These are phyloP conservation scores for Nomada fabriciana DNA, from an alignment of 2,888 invertebrate genomes.

Conservation along the genomic window DNA sequence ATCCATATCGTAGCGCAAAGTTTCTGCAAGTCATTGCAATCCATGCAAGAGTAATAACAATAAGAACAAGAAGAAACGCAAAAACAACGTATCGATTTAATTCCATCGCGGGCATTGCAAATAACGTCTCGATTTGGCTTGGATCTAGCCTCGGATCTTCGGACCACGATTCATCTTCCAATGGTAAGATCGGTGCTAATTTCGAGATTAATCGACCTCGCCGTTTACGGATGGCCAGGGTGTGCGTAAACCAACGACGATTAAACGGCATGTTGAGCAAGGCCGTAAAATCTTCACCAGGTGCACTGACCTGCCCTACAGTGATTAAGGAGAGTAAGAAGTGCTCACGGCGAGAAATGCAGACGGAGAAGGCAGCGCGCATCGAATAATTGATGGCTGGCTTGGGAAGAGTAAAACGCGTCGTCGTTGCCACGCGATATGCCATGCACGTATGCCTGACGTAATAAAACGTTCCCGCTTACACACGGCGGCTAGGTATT, in stretches of 20 bases:
- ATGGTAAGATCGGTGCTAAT: conserved; percentile 43
- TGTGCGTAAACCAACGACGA: conserved; percentile 31
- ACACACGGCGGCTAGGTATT: conserved; percentile 17
- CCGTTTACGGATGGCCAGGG: neutral
- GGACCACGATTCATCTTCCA: too few relatives aligned
- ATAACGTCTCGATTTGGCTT: neutral
- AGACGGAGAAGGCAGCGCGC: conserved; percentile 33
- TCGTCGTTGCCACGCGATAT: conserved; percentile 30
- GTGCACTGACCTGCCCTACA: conserved; percentile 65
- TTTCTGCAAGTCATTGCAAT: too few relatives aligned
- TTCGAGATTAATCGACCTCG: conserved; percentile 62
- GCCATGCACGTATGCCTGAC: conserved; percentile 48
- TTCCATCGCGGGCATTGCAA: neutral
- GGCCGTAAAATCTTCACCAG: conserved; percentile 57
- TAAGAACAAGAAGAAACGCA: too few relatives aligned
- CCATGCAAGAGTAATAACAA: too few relatives aligned
- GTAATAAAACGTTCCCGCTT: conserved; percentile 52
- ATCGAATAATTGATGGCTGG: conserved; percentile 58
- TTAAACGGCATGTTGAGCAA: conserved; percentile 57
- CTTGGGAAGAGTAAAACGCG: conserved; percentile 13
- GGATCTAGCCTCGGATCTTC: neutral
- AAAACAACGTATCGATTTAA: too few relatives aligned
- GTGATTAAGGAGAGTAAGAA: conserved; percentile 59
- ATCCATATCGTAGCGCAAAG: too few relatives aligned
- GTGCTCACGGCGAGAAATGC: conserved; percentile 41